Percentiles rank a stretch among this genome's conserved stretches.
phyloP scores from a whole-genome alignment of 2,888 invertebrate genomes.

The Microplitis manilae region DNA sequence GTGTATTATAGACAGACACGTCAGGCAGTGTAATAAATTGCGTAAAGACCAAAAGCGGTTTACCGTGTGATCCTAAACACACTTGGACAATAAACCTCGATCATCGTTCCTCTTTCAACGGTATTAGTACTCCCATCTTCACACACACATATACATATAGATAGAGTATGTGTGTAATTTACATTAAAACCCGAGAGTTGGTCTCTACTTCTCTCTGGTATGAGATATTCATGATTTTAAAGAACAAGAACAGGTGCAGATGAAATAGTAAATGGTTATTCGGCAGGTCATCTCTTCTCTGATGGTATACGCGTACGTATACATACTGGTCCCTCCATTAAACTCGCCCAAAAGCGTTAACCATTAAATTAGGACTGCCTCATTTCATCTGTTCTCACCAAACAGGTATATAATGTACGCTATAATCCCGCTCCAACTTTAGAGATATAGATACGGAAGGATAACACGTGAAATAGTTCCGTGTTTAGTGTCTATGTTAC shows the following conservation, averaged over 20 bases:
- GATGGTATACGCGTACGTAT: slow-evolving; percentile 6
- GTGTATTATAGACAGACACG: slow-evolving; percentile 8
- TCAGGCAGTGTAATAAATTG: slow-evolving; percentile 24
- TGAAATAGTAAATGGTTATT: background rate
- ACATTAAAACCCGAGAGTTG: background rate
- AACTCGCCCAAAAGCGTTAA: slow-evolving; percentile 13
- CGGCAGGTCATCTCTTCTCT: background rate
- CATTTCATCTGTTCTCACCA: slow-evolving; percentile 3
- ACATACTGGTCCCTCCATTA: slow-evolving; percentile 13
- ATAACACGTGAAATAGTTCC: slow-evolving; percentile 17
- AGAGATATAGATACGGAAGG: slow-evolving; percentile 20
- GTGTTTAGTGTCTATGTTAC: slow-evolving; percentile 17
- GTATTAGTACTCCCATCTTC: background rate
- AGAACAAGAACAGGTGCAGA: background rate
- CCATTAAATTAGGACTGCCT: slow-evolving; percentile 29
- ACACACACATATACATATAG: background rate
- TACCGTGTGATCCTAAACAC: slow-evolving; percentile 26
- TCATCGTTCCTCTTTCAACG: slow-evolving; percentile 8
- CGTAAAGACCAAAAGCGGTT: slow-evolving; percentile 26
- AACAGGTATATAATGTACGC: slow-evolving; percentile 11
- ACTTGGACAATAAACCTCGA: slow-evolving; percentile 22
- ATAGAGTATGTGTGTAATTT: background rate
- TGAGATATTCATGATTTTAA: background rate
- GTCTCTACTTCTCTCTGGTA: background rate
- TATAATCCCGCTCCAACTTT: background rate